These are phyloP conservation scores for Eupsilia transversa DNA, from an alignment of 2,888 invertebrate genomes.

Conservation along the genomic window DNA sequence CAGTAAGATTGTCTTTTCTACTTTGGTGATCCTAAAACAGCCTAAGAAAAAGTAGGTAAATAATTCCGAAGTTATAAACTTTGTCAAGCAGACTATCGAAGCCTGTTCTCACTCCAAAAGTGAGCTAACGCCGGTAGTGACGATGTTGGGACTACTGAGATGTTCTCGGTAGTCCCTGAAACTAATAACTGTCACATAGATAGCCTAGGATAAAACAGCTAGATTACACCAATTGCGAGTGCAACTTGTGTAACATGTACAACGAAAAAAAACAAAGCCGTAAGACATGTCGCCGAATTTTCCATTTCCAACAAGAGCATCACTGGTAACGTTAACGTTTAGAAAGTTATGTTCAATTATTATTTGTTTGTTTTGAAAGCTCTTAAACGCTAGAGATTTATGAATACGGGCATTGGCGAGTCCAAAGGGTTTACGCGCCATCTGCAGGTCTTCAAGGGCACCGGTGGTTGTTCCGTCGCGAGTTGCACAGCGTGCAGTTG, in stretches of 20 bases:
- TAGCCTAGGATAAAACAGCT: not conserved
- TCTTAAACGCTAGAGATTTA: not conserved
- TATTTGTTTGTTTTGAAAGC: not conserved
- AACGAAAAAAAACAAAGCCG: no score
- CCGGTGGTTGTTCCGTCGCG: not conserved
- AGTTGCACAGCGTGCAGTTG: not conserved
- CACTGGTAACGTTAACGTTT: not conserved
- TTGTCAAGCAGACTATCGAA: not conserved
- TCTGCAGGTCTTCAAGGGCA: not conserved
- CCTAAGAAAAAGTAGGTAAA: not conserved
- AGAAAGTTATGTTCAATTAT: not conserved
- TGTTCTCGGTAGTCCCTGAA: no score
- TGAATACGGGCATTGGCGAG: no score
- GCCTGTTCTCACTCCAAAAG: not conserved
- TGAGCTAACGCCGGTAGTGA: not conserved
- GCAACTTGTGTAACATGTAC: no score
- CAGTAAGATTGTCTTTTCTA: slow-evolving; percentile 76
- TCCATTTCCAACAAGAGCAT: not conserved
- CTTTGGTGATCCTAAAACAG: not conserved
- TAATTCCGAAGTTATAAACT: not conserved
- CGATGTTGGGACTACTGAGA: no score
- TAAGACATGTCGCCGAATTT: not conserved
- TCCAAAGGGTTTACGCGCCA: not conserved
- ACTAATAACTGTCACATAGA: not conserved
- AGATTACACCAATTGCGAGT: not conserved